Percentiles rank a stretch among this genome's conserved stretches.
These are phyloP conservation scores for Damaliscus lunatus DNA, from an alignment of 2,113 vertebrate genomes.

Conservation along the genomic window DNA sequence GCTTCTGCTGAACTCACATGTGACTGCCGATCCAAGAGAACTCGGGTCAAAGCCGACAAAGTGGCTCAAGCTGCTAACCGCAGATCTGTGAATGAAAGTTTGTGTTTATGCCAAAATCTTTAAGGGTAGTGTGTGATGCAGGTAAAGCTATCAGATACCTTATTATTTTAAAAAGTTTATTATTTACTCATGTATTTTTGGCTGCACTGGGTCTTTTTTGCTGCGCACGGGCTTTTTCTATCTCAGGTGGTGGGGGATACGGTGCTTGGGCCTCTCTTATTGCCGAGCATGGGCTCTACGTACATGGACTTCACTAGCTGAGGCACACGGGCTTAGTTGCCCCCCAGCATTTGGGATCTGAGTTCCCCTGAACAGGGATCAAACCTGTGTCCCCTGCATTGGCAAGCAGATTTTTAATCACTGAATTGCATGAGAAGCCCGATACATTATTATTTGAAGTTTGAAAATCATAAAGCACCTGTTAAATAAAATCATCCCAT, in stretches of 20 bases:
- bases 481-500: neutral
- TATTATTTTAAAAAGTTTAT: neutral
- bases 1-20: neutral
- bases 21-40: neutral
- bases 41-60: neutral
- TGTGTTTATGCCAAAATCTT: neutral
- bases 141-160: neutral
- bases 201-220: neutral
- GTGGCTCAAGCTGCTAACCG: neutral
- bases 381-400: neutral
- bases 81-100: neutral
- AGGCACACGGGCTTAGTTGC: neutral
- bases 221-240: fast-evolving
- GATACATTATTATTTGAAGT: neutral
- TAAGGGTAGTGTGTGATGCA: neutral
- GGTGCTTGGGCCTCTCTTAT: neutral
- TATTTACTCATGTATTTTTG: neutral
- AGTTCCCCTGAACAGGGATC: neutral
- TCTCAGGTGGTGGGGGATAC: neutral
- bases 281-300: neutral
- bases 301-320: neutral
- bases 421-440: neutral
- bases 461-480: neutral
- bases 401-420: neutral
- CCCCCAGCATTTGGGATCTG: neutral